These are phyloP conservation scores for Cynopterus brachyotis DNA, from an alignment of 2,113 vertebrate species.

Conservation along the genomic window DNA sequence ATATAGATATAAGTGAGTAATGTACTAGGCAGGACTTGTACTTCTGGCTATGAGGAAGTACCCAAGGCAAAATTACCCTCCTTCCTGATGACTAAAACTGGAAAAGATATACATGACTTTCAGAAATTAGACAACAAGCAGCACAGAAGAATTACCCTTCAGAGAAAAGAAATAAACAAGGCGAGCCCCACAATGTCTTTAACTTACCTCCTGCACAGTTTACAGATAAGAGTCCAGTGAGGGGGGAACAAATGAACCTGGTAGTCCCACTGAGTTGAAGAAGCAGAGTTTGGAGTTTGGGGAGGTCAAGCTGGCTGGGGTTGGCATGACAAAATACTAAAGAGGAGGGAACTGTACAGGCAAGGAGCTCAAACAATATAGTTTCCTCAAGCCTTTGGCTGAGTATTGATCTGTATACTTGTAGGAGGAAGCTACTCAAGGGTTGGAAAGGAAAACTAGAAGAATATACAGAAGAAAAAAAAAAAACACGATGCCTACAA, in stretches of 20 bases:
- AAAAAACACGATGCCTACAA: neutral
- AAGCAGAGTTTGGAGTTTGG: neutral
- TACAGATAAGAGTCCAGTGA: neutral
- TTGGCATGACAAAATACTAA: neutral
- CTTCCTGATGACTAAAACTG: neutral
- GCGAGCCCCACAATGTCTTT: neutral
- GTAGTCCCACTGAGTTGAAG: neutral
- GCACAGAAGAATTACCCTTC: neutral
- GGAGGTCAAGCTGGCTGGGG: neutral
- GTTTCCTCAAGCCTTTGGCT: neutral
- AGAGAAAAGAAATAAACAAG: neutral
- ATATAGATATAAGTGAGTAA: neutral
- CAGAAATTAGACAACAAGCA: neutral
- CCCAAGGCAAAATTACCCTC: neutral
- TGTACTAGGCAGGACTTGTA: neutral
- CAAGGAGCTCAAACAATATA: neutral
- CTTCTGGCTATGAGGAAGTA: neutral
- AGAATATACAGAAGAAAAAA: too few relatives aligned
- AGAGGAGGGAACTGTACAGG: neutral
- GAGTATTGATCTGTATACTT: neutral
- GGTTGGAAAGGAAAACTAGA: neutral
- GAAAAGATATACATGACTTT: too few relatives aligned
- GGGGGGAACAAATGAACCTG: too few relatives aligned
- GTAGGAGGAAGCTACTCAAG: neutral
- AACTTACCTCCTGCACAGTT: neutral